Evolutionary conservation across 1,140 invertebrate species (phyloP).

Genomic region (Listronotus bonariensis): DNA sequence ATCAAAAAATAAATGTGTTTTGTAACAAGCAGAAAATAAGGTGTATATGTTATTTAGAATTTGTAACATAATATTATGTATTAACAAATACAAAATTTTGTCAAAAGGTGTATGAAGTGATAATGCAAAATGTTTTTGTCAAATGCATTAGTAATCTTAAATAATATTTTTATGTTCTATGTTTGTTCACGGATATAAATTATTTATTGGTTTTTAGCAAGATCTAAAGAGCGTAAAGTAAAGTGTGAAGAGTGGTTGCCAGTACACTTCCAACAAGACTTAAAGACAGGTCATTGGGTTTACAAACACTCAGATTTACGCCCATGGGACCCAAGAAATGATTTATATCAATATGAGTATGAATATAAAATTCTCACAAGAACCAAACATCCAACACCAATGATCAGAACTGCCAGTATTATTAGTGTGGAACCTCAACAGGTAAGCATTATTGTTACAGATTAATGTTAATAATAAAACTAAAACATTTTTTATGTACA

Average conservation of each 20-base stretch:
- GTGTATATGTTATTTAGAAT: too few relatives aligned
- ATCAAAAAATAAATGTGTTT: too few relatives aligned
- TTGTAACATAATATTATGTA: too few relatives aligned
- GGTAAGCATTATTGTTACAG: slow-evolving; percentile 28
- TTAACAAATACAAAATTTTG: too few relatives aligned
- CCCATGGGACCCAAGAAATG: slow-evolving; percentile 83
- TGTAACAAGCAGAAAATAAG: too few relatives aligned
- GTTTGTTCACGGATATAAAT: too few relatives aligned
- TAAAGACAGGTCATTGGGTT: slow-evolving; percentile 65
- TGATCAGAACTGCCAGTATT: slow-evolving; percentile 67
- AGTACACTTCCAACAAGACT: slow-evolving; percentile 71
- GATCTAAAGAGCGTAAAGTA: slow-evolving; percentile 64
- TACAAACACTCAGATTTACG: slow-evolving; percentile 76
- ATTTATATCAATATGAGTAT: slow-evolving; percentile 79
- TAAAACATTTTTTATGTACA: slow-evolving; percentile 5
- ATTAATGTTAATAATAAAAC: not conserved
- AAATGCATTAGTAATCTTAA: too few relatives aligned
- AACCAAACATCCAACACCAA: slow-evolving; percentile 73
- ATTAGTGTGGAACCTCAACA: slow-evolving; percentile 63
- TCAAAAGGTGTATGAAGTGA: too few relatives aligned
- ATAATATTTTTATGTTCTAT: too few relatives aligned
- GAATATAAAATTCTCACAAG: slow-evolving; percentile 74
- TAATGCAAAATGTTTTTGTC: too few relatives aligned
- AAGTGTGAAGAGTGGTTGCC: slow-evolving; percentile 69
- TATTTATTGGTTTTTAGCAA: slow-evolving; percentile 29